Conservation (phyloP, 2,797 vertebrate species). For the Sebastes matsubarae region DNA sequence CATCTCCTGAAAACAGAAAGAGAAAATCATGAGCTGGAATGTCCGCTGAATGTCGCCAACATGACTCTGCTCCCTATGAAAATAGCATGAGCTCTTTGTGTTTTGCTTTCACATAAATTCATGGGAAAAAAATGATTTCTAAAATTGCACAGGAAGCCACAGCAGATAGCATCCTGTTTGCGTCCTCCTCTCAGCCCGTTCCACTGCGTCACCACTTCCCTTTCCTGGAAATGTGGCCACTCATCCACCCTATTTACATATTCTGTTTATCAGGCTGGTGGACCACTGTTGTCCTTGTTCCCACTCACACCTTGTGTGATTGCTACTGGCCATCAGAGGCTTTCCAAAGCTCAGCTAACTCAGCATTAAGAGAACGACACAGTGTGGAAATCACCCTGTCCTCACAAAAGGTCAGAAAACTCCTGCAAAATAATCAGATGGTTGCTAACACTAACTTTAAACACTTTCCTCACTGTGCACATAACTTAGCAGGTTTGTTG, state of each 20-base stretch:
- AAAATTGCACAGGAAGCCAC: constrained; percentile 82
- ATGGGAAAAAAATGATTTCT: constrained; percentile 76
- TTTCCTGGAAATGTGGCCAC: constrained; percentile 82
- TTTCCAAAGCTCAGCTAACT: background rate
- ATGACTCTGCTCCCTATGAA: background rate
- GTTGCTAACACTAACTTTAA: background rate
- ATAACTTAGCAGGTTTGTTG: background rate
- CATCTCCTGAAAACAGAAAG: constrained; percentile 69
- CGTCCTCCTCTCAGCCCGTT: constrained; percentile 71
- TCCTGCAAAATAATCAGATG: background rate
- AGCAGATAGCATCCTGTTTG: constrained; percentile 85
- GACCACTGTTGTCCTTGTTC: constrained; percentile 26
- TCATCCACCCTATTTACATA: constrained; percentile 74
- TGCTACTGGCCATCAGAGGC: background rate
- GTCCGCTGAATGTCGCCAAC: background rate
- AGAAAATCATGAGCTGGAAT: constrained; percentile 26
- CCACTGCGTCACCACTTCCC: constrained; percentile 82
- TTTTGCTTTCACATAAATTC: constrained; percentile 63
- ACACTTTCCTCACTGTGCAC: background rate
- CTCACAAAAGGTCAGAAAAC: background rate
- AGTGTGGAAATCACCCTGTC: background rate
- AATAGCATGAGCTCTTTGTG: background rate
- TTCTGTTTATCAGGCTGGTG: constrained; percentile 43
- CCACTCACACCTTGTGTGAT: constrained; percentile 11
- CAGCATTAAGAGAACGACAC: background rate